Percentiles rank a stretch among this genome's conserved stretches.
Conservation (phyloP, 2,797 vertebrate species). For the Carcharodon carcharias region DNA sequence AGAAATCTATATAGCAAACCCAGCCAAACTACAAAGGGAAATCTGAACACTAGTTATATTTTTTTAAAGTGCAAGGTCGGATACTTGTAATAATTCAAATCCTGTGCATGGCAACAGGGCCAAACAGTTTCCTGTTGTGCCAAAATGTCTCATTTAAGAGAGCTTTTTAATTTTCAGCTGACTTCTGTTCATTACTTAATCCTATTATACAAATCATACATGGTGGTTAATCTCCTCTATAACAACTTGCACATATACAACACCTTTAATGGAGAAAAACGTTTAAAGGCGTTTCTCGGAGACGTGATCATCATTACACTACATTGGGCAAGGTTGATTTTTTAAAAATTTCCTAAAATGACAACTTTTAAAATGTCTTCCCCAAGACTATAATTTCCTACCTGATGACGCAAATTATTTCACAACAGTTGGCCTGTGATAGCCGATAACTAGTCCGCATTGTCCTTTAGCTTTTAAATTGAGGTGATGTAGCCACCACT, state of each 20-base stretch:
- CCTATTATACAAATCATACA: not conserved
- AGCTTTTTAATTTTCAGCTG: not conserved
- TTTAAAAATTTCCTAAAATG: not conserved
- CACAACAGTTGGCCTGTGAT: not conserved
- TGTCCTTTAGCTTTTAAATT: not conserved
- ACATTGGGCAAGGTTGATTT: not conserved
- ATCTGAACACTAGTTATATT: not conserved
- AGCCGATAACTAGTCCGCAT: not conserved
- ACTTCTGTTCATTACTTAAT: not conserved
- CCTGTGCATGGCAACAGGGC: not conserved
- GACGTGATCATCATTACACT: not conserved
- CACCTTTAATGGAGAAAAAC: not conserved
- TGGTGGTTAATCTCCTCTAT: not conserved
- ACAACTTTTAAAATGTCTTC: not conserved
- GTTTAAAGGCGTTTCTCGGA: not conserved
- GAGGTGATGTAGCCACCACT: not conserved
- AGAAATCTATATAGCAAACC: not conserved
- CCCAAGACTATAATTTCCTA: not conserved
- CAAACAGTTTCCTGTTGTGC: not conserved
- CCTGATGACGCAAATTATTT: not conserved
- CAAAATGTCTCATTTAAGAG: not conserved
- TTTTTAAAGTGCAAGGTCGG: not conserved
- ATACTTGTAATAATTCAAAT: not conserved
- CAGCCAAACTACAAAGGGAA: not conserved
- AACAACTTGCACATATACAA: not conserved